Evolutionary conservation across 2,113 vertebrate species (phyloP), one percentile per base, ranked within the genome.

Genomic region (Heloderma charlesbogerti): DNA sequence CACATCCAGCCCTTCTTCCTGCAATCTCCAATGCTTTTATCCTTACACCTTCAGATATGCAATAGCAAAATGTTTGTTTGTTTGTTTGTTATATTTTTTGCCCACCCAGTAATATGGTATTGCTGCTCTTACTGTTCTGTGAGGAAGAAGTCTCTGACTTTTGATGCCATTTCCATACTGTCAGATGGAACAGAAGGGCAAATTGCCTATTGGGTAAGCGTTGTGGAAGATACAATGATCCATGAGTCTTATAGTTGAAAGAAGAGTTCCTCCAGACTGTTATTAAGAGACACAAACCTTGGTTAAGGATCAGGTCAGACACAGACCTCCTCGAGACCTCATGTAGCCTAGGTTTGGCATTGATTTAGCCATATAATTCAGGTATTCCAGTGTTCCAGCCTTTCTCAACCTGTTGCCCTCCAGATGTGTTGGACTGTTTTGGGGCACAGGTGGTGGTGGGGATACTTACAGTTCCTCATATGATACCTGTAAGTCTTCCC

Each of bases 101-200:
- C 34, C 72, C 34, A 40, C n/a, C 16, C 51, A 54, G 40, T 75
- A 81, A 84, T 90, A 90, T 0, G 0, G 37, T 45, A 63, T 84
- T 86, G 92, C 89, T 91, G 92, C 80, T 93, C 66, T 57, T 83
- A 81, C 85, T 94, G 90, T 92, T 94, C 88, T 93, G 66, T 71
- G 66, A 22, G 89, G 72, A 88, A 92, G 67, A 18, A 18, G 22
- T 31, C 1, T 92, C 77, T 91, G 77, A 90, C 4, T 3, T 87
- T 91, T 77, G 51, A n/a, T 75, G 29, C 12, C 54, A 84, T 7
- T n/a, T 37, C 57, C 34, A 10, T 79, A 27, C 1, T 15, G 57
- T 2, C 43, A 88, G 71, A 94, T 93, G 43, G 7, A 88, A 91
- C 48, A 51, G 48, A 45, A 3, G 71, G 60, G 86, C 75, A 89